These are phyloP conservation scores for Zosterops japonicus DNA, from an alignment of 2,113 vertebrate genomes.

Conservation along the genomic window DNA sequence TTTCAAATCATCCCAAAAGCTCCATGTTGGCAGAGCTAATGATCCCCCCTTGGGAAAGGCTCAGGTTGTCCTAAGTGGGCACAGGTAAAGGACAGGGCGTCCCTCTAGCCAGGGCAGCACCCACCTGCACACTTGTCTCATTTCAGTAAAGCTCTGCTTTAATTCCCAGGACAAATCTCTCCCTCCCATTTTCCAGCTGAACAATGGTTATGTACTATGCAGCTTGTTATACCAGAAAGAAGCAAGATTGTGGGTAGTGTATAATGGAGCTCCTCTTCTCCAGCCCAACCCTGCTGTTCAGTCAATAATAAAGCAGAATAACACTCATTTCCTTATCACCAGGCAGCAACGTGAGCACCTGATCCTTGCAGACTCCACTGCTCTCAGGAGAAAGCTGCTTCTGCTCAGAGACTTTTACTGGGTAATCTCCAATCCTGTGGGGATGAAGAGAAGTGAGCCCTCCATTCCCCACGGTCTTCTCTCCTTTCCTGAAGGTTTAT, in stretches of 20 bases:
- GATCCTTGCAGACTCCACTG: neutral
- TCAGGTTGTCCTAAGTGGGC: neutral
- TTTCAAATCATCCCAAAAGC: neutral
- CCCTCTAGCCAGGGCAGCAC: neutral
- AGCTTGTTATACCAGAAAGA: neutral
- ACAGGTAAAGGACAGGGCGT: neutral
- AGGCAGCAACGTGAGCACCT: neutral
- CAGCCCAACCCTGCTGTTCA: neutral
- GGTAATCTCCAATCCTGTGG: neutral
- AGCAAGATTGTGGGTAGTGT: neutral
- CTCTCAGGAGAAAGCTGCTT: neutral
- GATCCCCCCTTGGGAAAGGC: neutral
- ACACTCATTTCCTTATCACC: neutral
- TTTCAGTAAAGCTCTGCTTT: neutral
- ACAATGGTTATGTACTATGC: neutral
- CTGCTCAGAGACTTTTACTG: neutral
- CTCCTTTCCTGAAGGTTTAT: neutral
- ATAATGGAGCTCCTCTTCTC: neutral
- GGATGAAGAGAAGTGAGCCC: neutral
- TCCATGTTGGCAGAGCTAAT: neutral
- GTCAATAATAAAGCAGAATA: neutral
- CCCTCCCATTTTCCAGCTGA: neutral
- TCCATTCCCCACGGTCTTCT: neutral
- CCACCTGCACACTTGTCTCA: neutral
- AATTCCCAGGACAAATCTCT: neutral